A percentile compares a stretch with the other conserved stretches of the same genome.
These are phyloP conservation scores for Felis catus DNA, from an alignment of 2,113 vertebrate species.

Conservation along the genomic window DNA sequence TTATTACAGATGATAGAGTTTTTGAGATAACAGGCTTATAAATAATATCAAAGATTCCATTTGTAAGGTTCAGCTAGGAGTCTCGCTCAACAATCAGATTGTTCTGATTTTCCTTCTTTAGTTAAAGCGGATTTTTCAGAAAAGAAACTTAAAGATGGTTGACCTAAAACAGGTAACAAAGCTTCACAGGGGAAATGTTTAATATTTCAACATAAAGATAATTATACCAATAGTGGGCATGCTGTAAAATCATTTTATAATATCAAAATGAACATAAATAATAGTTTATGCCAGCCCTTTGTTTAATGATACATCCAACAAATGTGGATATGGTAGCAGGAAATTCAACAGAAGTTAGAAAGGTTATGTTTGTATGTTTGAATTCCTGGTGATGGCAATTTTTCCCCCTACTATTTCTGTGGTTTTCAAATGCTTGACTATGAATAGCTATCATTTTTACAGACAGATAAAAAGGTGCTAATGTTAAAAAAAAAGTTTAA, in stretches of 20 bases:
- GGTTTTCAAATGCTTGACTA: slow-evolving; percentile 26
- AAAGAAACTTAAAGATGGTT: not conserved
- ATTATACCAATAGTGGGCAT: not conserved
- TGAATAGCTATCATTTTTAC: slow-evolving; percentile 12
- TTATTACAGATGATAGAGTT: not conserved
- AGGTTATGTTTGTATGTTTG: not conserved
- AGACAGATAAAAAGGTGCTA: slow-evolving; percentile 48
- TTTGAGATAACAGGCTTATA: not conserved
- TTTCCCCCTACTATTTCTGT: not conserved
- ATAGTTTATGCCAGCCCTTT: not conserved
- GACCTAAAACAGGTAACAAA: not conserved
- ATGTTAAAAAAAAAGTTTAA: slow-evolving; percentile 3
- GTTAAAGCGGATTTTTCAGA: slow-evolving; percentile 6
- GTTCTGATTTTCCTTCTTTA: not conserved
- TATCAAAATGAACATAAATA: slow-evolving; percentile 5
- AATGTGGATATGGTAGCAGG: not conserved
- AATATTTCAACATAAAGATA: not conserved
- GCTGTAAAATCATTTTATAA: not conserved
- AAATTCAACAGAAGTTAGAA: slow-evolving; percentile 34
- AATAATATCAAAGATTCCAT: slow-evolving; percentile 41
- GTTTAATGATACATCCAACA: not conserved
- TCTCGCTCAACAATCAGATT: not conserved
- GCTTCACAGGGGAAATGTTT: not conserved
- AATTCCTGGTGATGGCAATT: not conserved
- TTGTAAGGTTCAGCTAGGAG: not conserved